Percentiles rank a stretch among this genome's conserved stretches.
Evolutionary conservation across 1,140 invertebrate species (phyloP).

Genomic region (Anadara kagoshimensis): DNA sequence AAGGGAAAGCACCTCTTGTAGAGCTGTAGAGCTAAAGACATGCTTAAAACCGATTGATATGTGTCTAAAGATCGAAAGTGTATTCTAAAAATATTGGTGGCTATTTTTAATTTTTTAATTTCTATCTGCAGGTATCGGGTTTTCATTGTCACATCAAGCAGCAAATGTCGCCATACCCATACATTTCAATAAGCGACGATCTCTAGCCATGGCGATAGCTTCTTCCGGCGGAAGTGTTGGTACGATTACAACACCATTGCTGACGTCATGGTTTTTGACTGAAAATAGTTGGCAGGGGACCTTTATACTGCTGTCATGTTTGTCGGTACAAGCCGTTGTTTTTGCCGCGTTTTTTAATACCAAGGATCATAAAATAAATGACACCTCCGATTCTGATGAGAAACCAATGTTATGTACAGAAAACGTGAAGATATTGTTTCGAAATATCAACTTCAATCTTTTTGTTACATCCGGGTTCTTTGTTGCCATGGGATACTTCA

Average conservation of each 20-base stretch:
- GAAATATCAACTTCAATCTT: too few relatives aligned
- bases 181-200: conserved; percentile 87
- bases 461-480: too few relatives aligned
- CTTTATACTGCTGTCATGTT: too few relatives aligned
- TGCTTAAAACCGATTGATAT: not conserved
- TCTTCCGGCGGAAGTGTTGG: conserved; percentile 88
- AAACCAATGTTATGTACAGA: too few relatives aligned
- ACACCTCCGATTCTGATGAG: too few relatives aligned
- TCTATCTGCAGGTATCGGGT: conserved; percentile 82
- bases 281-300: too few relatives aligned
- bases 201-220: conserved; percentile 91
- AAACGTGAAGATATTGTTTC: too few relatives aligned
- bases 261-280: too few relatives aligned
- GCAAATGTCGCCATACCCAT: conserved; percentile 94
- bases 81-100: not conserved
- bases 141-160: conserved; percentile 92
- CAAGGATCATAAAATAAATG: too few relatives aligned
- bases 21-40: not conserved
- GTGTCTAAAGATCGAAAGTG: not conserved
- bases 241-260: conserved; percentile 90
- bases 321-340: too few relatives aligned
- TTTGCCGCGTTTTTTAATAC: too few relatives aligned
- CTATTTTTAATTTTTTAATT: not conserved
- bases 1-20: not conserved
- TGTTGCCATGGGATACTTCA: too few relatives aligned